Evolutionary conservation across 2,888 invertebrate species (phyloP), one percentile per base, ranked within the genome.

Genomic region (Hemithea aestivaria): DNA sequence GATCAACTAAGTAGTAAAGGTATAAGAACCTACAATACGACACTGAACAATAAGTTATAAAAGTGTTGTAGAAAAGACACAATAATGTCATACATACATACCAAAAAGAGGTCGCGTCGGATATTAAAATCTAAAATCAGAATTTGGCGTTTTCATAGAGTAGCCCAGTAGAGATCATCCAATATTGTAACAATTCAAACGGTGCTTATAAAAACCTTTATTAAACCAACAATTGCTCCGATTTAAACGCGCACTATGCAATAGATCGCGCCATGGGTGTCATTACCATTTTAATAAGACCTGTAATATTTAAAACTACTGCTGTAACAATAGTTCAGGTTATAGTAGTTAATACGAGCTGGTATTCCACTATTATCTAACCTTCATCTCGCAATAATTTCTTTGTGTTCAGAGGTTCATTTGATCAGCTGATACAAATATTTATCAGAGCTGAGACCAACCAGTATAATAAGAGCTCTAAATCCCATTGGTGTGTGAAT

Each of bases 141-240:
- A n/a, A n/a, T n/a, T n/a, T n/a, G n/a, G n/a, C n/a, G n/a, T n/a
- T n/a, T n/a, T n/a, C n/a, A n/a, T n/a, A n/a, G n/a, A n/a, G n/a
- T n/a, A n/a, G n/a, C n/a, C n/a, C 26, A 26, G 11, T 12, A 27
- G 5, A 64, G 62, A 61, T 61, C 70, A 65, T 75, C 66, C 62
- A 68, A n/a, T n/a, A n/a, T n/a, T n/a, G n/a, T n/a, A n/a, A n/a
- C 62, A 70, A 69, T 69, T 49, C 66, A 66, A 75, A 72, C 66
- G 56, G 66, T 67, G 66, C 61, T 66, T 62, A 77, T 62, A 81
- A 81, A 82, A 83, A 81, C 57, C 67, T 78, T 71, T 68, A 81
- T 81, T 79, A 83, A 82, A 84, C 83, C 71, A 83, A 84, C 82
- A 83, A 80, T 82, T 78, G 72, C 67, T 59, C 64, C 65, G 71